Percentiles rank a stretch among this genome's conserved stretches.
Conservation (phyloP, 2,113 vertebrate genomes). For the Phainopepla nitens region DNA sequence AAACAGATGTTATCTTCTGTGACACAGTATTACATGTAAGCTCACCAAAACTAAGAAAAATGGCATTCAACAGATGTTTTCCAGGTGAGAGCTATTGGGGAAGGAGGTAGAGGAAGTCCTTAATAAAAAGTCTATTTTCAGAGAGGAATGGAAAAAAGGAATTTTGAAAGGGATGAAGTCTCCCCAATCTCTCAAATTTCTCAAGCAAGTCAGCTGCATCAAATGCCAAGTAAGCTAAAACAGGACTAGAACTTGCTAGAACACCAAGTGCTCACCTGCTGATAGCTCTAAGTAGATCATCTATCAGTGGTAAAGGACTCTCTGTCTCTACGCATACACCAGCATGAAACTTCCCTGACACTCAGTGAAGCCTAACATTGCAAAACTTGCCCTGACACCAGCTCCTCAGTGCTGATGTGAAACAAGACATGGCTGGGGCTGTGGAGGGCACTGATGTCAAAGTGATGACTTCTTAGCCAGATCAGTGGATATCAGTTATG, state of each 20-base stretch:
- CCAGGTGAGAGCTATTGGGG: neutral
- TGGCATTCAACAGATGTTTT: neutral
- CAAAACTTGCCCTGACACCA: neutral
- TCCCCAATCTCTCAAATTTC: neutral
- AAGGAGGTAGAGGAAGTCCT: neutral
- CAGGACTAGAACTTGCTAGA: neutral
- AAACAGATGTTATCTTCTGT: rapidly evolving
- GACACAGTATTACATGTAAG: neutral
- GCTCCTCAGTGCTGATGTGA: rapidly evolving
- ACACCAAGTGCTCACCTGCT: neutral
- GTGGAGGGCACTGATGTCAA: neutral
- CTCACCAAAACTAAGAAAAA: neutral
- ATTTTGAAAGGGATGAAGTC: neutral
- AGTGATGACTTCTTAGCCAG: neutral
- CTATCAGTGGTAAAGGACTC: neutral
- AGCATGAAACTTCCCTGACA: neutral
- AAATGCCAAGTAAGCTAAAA: neutral
- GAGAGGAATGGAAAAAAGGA: neutral
- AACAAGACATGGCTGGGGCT: neutral
- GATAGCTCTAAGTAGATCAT: neutral
- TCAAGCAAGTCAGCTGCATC: neutral
- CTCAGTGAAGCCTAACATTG: neutral
- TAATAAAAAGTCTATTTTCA: neutral
- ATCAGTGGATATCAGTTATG: neutral
- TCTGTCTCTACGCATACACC: neutral